A percentile compares a stretch with the other conserved stretches of the same genome.
Conservation (phyloP, 2,888 invertebrate genomes). For the Sipha maydis region DNA sequence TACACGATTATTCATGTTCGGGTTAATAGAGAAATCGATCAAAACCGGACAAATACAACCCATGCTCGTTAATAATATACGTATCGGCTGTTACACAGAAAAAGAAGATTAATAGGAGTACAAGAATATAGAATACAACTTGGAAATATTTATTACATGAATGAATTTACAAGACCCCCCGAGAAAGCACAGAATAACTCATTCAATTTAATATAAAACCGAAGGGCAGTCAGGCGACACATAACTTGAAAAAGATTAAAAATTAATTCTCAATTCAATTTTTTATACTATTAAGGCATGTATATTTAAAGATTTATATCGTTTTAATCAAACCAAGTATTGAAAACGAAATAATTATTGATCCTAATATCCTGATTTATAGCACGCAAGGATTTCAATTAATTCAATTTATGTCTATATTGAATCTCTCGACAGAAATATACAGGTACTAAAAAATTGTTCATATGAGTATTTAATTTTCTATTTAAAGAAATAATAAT, state of each 20-base stretch:
- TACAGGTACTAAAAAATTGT: not conserved
- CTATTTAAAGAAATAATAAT: not conserved
- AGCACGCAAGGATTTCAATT: not conserved
- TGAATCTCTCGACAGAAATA: not conserved
- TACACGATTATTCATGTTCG: conserved; percentile 41
- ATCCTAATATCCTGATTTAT: not conserved
- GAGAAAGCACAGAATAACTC: not conserved
- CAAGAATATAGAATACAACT: conserved; percentile 17
- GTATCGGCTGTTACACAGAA: conserved; percentile 4
- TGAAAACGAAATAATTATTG: not conserved
- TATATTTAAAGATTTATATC: conserved; percentile 7
- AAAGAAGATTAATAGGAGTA: conserved; percentile 46
- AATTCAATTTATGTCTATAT: not conserved
- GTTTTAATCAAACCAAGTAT: not conserved
- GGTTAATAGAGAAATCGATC: conserved; percentile 60
- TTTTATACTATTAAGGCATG: no score
- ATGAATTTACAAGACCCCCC: not conserved
- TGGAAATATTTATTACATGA: not conserved
- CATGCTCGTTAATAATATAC: conserved; percentile 42
- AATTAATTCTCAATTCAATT: conserved; percentile 10
- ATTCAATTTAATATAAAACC: not conserved
- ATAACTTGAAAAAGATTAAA: conserved; percentile 18
- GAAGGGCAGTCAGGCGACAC: not conserved
- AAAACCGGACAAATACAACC: conserved; percentile 25
- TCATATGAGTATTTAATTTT: not conserved